Conservation (phyloP, 92 coral and sea anemone species). For the Zoanthus sansibaricus region DNA sequence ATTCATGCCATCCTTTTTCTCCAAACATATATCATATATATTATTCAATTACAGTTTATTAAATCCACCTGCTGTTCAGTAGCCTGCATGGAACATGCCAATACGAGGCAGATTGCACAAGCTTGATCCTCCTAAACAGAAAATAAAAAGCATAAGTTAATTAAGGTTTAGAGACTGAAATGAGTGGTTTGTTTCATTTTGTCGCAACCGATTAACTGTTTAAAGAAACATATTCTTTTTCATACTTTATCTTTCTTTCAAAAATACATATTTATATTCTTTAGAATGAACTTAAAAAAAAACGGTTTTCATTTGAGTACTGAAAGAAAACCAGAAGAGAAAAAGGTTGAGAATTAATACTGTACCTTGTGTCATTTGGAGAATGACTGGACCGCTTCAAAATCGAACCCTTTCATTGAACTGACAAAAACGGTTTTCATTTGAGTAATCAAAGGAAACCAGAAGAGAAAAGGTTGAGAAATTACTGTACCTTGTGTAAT, state of each 20-base stretch:
- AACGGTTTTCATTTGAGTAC: background rate
- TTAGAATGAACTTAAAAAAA: too few species aligned
- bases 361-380: constrained; percentile 88
- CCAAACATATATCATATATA: too few species aligned
- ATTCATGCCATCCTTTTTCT: too few species aligned
- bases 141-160: background rate
- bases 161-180: too few species aligned
- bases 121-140: constrained; percentile 91
- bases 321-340: background rate
- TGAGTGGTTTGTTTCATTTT: too few species aligned
- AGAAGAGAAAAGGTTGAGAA: background rate
- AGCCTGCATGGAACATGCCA: constrained; percentile 87
- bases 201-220: background rate
- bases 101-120: constrained; percentile 91
- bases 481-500: constrained; percentile 77
- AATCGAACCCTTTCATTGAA: constrained; percentile 85
- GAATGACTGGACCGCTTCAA: constrained; percentile 93
- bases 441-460: background rate
- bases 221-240: too few species aligned
- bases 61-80: constrained; percentile 79
- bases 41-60: background rate
- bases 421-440: too few species aligned
- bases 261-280: too few species aligned
- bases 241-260: too few species aligned
- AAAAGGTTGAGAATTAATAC: background rate